These are phyloP conservation scores for Rhodinocichla rosea DNA, from an alignment of 2,113 vertebrate genomes.

Conservation along the genomic window DNA sequence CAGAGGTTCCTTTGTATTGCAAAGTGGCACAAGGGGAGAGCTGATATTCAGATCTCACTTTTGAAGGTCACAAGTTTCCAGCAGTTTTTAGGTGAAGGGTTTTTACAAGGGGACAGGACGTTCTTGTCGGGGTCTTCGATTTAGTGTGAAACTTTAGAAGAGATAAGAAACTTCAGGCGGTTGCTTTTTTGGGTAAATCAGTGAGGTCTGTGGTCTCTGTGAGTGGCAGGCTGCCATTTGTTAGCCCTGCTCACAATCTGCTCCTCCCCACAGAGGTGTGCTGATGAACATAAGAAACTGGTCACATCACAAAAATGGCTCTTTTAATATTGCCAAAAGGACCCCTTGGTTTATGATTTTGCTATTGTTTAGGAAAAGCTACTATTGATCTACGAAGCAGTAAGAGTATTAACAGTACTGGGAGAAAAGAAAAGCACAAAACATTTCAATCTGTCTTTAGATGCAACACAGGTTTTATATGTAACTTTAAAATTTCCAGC, in stretches of 20 bases:
- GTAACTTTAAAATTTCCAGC: neutral
- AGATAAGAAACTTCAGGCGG: constrained; percentile 39
- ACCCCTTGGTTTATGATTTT: neutral
- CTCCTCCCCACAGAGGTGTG: neutral
- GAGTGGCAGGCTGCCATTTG: constrained; percentile 27
- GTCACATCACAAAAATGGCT: neutral
- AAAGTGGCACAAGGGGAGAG: constrained; percentile 16
- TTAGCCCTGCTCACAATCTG: neutral
- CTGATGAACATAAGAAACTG: neutral
- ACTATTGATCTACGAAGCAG: neutral
- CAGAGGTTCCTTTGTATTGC: constrained; percentile 57
- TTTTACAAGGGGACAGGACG: constrained; percentile 48
- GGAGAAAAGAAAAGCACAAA: neutral
- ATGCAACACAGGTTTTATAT: neutral
- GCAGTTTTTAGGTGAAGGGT: constrained; percentile 14
- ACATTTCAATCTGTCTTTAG: neutral
- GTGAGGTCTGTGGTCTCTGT: neutral
- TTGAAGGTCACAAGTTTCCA: constrained; percentile 38
- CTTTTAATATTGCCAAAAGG: neutral
- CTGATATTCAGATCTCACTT: constrained; percentile 37
- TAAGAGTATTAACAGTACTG: neutral
- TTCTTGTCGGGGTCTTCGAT: neutral
- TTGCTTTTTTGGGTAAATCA: neutral
- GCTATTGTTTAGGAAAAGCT: neutral
- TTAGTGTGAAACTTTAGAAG: constrained; percentile 47